These are phyloP conservation scores for Corythornis madagascariensis DNA, from an alignment of 2,113 vertebrate genomes.

Conservation along the genomic window DNA sequence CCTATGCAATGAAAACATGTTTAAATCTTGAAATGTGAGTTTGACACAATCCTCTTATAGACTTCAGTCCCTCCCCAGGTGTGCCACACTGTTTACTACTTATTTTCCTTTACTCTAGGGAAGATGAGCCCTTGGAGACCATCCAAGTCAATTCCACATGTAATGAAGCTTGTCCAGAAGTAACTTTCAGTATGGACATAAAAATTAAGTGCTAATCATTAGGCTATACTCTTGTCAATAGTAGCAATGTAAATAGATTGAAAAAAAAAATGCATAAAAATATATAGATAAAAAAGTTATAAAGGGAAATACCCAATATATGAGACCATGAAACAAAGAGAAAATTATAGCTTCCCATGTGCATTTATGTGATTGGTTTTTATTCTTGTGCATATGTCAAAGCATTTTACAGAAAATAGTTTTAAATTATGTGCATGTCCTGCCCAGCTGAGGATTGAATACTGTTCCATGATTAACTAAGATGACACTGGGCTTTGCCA, in stretches of 20 bases:
- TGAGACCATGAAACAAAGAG: not conserved
- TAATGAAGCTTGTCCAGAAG: not conserved
- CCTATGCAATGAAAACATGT: rapidly evolving
- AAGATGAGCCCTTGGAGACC: not conserved
- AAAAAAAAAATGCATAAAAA: not conserved
- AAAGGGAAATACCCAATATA: not conserved
- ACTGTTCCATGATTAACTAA: not conserved
- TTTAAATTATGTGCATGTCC: not conserved
- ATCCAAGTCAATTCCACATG: not conserved
- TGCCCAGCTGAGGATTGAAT: not conserved
- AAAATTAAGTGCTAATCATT: not conserved
- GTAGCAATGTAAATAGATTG: not conserved
- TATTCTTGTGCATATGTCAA: not conserved
- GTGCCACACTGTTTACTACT: not conserved
- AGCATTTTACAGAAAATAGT: not conserved
- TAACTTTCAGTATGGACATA: not conserved
- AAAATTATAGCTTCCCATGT: not conserved
- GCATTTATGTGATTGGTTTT: not conserved
- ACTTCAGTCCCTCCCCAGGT: not conserved
- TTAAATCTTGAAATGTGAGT: not conserved
- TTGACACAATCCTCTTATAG: not conserved
- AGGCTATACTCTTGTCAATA: not conserved
- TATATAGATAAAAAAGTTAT: too few species aligned
- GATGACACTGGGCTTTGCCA: not conserved
- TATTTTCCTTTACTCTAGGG: not conserved